A percentile compares a stretch with the other conserved stretches of the same genome.
These are phyloP conservation scores for Cyanistes caeruleus DNA, from an alignment of 2,113 vertebrate genomes.

Conservation along the genomic window DNA sequence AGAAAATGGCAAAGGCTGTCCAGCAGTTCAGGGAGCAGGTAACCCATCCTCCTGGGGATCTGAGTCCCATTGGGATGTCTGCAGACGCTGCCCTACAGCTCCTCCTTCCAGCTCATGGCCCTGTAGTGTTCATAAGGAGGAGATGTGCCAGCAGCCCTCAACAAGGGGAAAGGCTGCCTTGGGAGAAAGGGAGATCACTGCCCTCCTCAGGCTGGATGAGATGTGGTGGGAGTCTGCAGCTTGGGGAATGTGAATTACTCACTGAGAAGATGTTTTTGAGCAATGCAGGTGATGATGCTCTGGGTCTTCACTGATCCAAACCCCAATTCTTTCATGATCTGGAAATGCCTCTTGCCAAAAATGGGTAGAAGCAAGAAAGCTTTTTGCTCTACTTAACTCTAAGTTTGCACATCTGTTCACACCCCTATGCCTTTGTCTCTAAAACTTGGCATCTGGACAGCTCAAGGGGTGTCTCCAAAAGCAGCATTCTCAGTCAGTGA, in stretches of 20 bases:
- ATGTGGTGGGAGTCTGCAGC: background rate
- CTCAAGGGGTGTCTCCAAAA: background rate
- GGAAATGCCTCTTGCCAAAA: background rate
- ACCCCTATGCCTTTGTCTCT: background rate
- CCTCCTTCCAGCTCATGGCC: background rate
- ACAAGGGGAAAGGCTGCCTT: background rate
- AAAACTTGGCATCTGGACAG: background rate
- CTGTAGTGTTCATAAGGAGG: background rate
- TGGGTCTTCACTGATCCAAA: background rate
- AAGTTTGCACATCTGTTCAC: background rate
- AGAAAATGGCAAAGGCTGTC: constrained; percentile 51
- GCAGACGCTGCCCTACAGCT: background rate
- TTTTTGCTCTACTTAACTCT: background rate
- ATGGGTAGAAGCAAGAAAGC: background rate
- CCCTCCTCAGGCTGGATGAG: background rate
- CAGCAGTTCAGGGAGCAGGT: constrained; percentile 65
- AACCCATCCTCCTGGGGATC: background rate
- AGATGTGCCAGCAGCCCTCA: background rate
- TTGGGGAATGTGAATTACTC: background rate
- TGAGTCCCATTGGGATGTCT: background rate
- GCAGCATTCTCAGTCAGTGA: background rate
- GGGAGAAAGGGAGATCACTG: background rate
- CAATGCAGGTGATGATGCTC: background rate
- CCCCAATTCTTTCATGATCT: background rate
- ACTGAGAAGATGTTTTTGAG: background rate